A percentile compares a stretch with the other conserved stretches of the same genome.
phyloP scores from a whole-genome alignment of 2,113 vertebrate genomes.

The human (Homo sapiens) region GRCh38 chr16:65319001-65319500 shows the following conservation, averaged over 20 bases:
- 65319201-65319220: not conserved
- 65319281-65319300: not conserved
- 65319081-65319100: not conserved
- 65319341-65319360: not conserved
- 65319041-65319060: not conserved
- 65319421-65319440: slow-evolving; percentile 4
- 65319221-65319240: not conserved
- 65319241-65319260: not conserved
- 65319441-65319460: not conserved
- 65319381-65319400: not conserved
- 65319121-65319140: not conserved
- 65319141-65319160: not conserved
- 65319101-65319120: not conserved
- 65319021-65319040: not conserved
- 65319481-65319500: not conserved
- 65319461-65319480: not conserved
- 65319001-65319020: not conserved
- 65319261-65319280: not conserved
- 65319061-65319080: not conserved
- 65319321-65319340: not conserved
- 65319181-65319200: not conserved
- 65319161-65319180: not conserved
- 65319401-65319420: not conserved
- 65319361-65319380: not conserved
- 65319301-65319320: not conserved